Conservation (phyloP, 2,113 vertebrate species). For the Falcunculus frontatus region DNA sequence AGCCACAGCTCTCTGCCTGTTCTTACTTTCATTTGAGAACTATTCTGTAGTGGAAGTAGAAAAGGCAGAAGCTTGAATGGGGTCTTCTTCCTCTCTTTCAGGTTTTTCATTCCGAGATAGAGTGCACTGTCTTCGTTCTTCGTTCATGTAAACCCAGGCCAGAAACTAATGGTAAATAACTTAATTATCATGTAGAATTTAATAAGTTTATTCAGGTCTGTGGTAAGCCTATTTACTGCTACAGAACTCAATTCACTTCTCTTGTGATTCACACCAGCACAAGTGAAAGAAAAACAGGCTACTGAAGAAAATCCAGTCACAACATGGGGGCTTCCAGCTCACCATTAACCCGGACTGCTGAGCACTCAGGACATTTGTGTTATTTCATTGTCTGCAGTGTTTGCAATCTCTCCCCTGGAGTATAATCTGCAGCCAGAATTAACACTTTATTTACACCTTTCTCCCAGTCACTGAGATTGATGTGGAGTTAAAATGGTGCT, state of each 20-base stretch:
- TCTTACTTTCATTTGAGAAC: not conserved
- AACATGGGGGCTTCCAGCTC: not conserved
- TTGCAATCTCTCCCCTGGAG: not conserved
- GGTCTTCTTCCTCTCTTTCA: not conserved
- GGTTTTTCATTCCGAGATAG: not conserved
- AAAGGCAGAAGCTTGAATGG: not conserved
- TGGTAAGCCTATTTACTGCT: not conserved
- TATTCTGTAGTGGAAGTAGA: not conserved
- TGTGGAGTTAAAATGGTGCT: not conserved
- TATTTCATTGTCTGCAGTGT: not conserved
- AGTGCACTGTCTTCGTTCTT: not conserved
- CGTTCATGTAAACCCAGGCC: not conserved
- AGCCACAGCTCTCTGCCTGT: not conserved
- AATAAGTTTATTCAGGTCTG: not conserved
- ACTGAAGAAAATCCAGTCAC: not conserved
- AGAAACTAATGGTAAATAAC: not conserved
- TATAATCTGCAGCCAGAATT: not conserved
- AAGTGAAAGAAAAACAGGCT: not conserved
- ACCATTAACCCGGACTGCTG: not conserved
- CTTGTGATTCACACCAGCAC: not conserved
- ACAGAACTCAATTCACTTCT: not conserved
- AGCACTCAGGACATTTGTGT: not conserved
- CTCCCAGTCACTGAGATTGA: not conserved
- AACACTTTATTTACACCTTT: not conserved
- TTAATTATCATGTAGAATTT: not conserved